phyloP scores from a whole-genome alignment of 2,888 invertebrate genomes.

The Mesoligia furuncula region DNA sequence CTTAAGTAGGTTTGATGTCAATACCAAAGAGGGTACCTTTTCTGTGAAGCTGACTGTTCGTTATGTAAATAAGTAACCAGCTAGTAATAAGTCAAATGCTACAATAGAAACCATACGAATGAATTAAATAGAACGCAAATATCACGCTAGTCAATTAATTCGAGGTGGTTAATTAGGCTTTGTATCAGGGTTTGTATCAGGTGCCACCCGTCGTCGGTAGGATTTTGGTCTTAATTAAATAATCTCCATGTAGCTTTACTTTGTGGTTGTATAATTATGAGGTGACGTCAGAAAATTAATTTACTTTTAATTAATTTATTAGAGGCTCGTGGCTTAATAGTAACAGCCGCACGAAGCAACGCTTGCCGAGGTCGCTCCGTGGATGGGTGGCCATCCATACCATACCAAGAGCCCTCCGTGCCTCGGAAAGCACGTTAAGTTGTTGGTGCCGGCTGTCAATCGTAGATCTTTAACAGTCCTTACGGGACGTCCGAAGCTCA shows the following conservation, averaged over 20 bases:
- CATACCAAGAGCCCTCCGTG: not conserved
- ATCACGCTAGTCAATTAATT: conserved; percentile 11
- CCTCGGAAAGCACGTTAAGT: not conserved
- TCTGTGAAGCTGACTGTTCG: no score
- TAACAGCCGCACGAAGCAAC: not conserved
- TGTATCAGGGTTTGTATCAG: conserved; percentile 6
- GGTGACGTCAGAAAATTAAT: not conserved
- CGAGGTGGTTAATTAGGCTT: not conserved
- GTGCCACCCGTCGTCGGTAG: not conserved
- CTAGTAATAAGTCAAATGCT: conserved; percentile 15
- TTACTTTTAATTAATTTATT: conserved; percentile 5
- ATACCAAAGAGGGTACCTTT: no score
- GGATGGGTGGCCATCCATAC: not conserved
- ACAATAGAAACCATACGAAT: not conserved
- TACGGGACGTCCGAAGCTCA: not conserved
- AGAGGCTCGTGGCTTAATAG: not conserved
- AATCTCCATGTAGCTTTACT: not conserved
- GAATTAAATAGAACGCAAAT: not conserved
- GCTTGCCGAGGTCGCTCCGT: not conserved
- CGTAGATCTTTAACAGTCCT: not conserved
- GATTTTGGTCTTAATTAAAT: not conserved
- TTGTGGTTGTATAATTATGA: conserved; percentile 8
- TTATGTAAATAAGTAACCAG: not conserved
- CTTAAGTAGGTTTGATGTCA: no score
- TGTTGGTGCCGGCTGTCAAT: not conserved